Evolutionary conservation across 1,140 invertebrate genomes (phyloP), one percentile per base, ranked within the genome.

Genomic region (Zaprionus camerounensis): DNA sequence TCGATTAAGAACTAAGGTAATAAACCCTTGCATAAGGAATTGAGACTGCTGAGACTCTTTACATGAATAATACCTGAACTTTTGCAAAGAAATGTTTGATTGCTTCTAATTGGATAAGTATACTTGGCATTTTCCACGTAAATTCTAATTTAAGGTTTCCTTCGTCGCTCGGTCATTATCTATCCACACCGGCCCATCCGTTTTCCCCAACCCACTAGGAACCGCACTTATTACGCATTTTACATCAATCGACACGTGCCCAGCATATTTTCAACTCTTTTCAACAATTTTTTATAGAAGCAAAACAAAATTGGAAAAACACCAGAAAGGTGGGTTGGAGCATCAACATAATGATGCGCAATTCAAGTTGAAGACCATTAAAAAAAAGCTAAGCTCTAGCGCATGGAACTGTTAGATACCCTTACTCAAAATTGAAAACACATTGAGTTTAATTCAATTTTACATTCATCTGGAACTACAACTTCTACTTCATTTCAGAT

Each of bases 211-310:
- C 28, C 15, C 55, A 79, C 76, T 69, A 69, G 41, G 71, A 88
- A 87, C 84, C 84, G 71, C 84, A 78, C 84, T 88, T 81, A 87
- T 87, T 87, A 87, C 84, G 84, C 78, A 87, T 81, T 87, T 87
- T 90, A 88, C 84, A 87, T 87, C 84, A 88, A 87, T 87, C 84
- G 88, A 85, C 84, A 88, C 84, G 84, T 87, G 84, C 84, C 71
- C 84, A 84, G 84, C 84, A 87, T 87, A 75, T 81, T 88, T 88
- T 76, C 51, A 84, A 79, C 69, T 88, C 81, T 81, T 80, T 72
- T 24, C 20, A 15, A 64, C 53, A 61, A 36, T 53, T 58, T 74
- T 66, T 74, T 70, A 20, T 9, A 57, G 63, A 53, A 58, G 34
- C 55, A 62, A 66, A 62, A 34, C 24, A 53, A 61, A 46, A 57